phyloP scores from a whole-genome alignment of 2,113 vertebrate species.

The Channa argus region DNA sequence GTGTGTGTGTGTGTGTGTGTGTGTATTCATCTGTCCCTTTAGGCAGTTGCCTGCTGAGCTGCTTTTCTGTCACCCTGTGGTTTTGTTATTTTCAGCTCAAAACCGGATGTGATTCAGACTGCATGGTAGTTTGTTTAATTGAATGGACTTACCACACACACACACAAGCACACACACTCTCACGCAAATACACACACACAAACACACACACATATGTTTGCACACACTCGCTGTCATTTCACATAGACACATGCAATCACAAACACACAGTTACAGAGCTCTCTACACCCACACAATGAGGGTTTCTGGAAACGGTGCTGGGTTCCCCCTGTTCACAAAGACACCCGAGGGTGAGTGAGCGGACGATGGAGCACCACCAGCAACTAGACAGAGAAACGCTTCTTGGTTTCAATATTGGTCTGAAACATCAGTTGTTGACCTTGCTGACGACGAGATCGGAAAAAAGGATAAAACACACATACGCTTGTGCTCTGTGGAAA shows the following conservation, averaged over 20 bases:
- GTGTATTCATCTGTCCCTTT: constrained; percentile 49
- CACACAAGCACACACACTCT: not conserved
- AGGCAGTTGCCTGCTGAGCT: constrained; percentile 72
- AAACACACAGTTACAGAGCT: constrained; percentile 5
- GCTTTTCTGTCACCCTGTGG: constrained; percentile 79
- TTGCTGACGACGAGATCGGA: constrained; percentile 57
- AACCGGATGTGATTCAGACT: constrained; percentile 83
- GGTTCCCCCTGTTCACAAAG: constrained; percentile 63
- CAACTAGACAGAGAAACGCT: constrained; percentile 28
- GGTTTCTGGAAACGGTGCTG: constrained; percentile 70
- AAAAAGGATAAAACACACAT: constrained; percentile 59
- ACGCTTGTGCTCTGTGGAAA: constrained; percentile 59
- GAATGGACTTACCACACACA: constrained; percentile 69
- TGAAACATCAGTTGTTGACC: constrained; percentile 64
- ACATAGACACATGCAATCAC: constrained; percentile 2
- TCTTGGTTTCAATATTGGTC: constrained; percentile 78
- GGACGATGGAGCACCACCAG: constrained; percentile 33
- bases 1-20: constrained; percentile 6
- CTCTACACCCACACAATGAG: constrained; percentile 58
- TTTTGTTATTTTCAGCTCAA: constrained; percentile 79
- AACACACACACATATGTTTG: not conserved
- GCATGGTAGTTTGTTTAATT: constrained; percentile 76
- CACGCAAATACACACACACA: not conserved
- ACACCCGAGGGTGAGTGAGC: constrained; percentile 59
- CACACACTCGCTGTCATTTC: not conserved